Evolutionary conservation across 2,797 vertebrate genomes (phyloP).

Genomic region (Stomatorhinus walkeri): DNA sequence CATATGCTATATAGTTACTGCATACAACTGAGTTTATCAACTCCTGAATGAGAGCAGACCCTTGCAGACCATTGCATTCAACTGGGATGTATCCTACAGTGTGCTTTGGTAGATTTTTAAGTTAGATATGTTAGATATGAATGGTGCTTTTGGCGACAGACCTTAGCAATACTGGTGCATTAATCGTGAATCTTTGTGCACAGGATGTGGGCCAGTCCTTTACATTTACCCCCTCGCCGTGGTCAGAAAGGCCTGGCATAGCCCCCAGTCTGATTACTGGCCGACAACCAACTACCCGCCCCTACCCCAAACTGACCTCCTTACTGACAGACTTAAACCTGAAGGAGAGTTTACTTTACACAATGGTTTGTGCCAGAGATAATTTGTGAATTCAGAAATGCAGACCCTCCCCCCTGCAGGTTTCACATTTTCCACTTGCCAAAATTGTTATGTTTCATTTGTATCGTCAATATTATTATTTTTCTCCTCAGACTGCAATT

Average conservation of each 20-base stretch:
- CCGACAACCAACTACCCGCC: neutral
- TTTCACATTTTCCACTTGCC: neutral
- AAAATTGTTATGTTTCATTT: neutral
- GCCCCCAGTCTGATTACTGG: neutral
- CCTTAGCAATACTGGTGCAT: neutral
- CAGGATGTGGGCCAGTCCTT: conserved; percentile 24
- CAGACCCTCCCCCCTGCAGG: conserved; percentile 25
- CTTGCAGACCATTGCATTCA: neutral
- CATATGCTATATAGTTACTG: neutral
- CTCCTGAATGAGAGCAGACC: neutral
- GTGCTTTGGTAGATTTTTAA: neutral
- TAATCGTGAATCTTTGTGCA: neutral
- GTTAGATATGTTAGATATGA: neutral
- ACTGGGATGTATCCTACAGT: neutral
- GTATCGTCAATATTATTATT: neutral
- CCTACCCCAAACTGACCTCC: neutral
- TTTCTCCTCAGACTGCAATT: neutral
- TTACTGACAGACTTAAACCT: conserved; percentile 24
- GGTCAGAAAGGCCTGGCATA: neutral
- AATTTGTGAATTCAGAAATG: conserved; percentile 38
- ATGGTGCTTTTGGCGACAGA: neutral
- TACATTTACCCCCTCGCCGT: conserved; percentile 28
- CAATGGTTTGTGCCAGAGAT: conserved; percentile 32
- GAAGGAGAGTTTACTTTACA: conserved; percentile 35
- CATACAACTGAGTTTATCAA: neutral